phyloP scores from a whole-genome alignment of 1,140 invertebrate genomes.

The Littorina saxatilis region DNA sequence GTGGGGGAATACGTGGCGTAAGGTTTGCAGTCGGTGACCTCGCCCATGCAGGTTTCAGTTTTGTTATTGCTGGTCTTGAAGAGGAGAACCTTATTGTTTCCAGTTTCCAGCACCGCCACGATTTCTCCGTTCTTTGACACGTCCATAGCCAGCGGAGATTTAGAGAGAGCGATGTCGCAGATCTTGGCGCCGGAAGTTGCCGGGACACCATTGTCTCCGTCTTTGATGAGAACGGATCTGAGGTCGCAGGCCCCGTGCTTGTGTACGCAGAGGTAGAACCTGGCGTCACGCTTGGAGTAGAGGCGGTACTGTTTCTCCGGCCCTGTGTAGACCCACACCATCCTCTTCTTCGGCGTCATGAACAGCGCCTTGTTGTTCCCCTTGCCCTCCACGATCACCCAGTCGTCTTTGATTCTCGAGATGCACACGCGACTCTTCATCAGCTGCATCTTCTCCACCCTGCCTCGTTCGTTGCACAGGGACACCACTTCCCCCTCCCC shows the following conservation, averaged over 20 bases:
- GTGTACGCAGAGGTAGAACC: constrained; percentile 1
- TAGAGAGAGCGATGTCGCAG: not conserved
- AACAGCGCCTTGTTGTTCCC: not conserved
- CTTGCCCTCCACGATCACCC: not conserved
- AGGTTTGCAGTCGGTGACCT: not conserved
- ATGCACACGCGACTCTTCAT: not conserved
- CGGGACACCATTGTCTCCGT: not conserved
- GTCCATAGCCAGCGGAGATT: not conserved
- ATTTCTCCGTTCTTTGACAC: not conserved
- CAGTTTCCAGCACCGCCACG: not conserved
- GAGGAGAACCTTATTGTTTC: not conserved
- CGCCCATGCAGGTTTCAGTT: no score
- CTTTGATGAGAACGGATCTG: not conserved
- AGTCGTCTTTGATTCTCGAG: not conserved
- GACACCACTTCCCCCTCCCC: not conserved
- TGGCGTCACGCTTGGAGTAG: not conserved
- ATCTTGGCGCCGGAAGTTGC: not conserved
- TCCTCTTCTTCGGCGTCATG: not conserved
- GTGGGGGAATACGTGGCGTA: not conserved
- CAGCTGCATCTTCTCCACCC: not conserved
- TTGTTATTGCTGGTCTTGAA: not conserved
- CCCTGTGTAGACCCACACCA: not conserved
- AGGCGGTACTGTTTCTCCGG: not conserved
- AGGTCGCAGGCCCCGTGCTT: not conserved
- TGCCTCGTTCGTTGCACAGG: not conserved